Evolutionary conservation across 2,113 vertebrate species (phyloP), one percentile per base, ranked within the genome.

Genomic region (Tor tambroides): DNA sequence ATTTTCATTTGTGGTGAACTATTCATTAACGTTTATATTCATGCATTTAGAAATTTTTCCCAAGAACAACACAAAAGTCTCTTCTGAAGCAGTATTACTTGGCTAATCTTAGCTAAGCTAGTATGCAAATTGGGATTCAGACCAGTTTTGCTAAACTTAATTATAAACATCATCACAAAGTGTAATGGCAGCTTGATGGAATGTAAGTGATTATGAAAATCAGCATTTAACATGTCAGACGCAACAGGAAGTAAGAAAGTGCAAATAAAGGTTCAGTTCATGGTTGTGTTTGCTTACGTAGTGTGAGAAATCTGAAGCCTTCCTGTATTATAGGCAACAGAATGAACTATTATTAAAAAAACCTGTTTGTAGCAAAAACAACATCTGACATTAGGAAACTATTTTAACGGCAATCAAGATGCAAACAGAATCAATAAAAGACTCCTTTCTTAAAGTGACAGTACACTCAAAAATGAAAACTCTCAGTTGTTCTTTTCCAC

Each of bases 71-170:
- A 38, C 35, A 38, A 71, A 2, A 11, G 4, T n/a, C 2, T 43
- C 12, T 6, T 72, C 11, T 5, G 12, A 43, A 74, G 23, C 32
- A 6, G 38, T 43, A 41, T 72, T 72, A 14, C 21, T 1, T 7
- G 1, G 1, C 63, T 59, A 23, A 23, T 23, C 56, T 59, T 59
- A 21, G 3, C 19, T 59, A 21, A 56, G 72, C 72, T 7, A 46
- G 21, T 41, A 17, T 80, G 78, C 56, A 61, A 80, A 80, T 32
- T 80, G 32, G 23, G 78, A 61, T 80, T 41, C 54, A 61, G 2
- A 35, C 7, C 7, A 49, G 17, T 21, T 59, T 79, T 23, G 69
- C 69, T 0, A 38, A 23, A 46, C n/a, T 7, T 43, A 26, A 46
- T 75, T 75, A 75, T n/a, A 75, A 76, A 28, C 38, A 17, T 21